A percentile compares a stretch with the other conserved stretches of the same genome.
Evolutionary conservation across 2,888 invertebrate genomes (phyloP).

Genomic region (Lydus trimaculatus): DNA sequence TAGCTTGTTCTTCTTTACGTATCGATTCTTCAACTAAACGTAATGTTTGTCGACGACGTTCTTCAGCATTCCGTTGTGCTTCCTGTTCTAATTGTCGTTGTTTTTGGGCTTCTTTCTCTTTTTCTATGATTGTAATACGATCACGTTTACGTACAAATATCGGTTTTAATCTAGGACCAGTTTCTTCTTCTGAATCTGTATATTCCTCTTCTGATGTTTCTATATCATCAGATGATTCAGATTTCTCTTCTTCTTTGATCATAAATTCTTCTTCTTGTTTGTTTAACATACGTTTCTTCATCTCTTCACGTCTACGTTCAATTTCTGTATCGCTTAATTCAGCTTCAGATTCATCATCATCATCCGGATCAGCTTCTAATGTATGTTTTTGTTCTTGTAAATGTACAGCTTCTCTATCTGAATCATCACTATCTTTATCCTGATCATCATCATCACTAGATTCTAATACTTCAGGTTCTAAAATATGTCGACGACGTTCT

Average conservation of each 20-base stretch:
- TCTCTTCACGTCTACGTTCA: constrained; percentile 76
- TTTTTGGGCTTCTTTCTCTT: constrained; percentile 85
- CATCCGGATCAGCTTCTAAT: constrained; percentile 56
- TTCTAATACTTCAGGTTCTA: constrained; percentile 74
- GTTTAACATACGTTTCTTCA: constrained; percentile 72
- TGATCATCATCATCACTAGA: constrained; percentile 66
- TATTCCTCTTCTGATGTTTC: constrained; percentile 86
- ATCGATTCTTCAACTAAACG: constrained; percentile 91
- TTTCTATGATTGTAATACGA: constrained; percentile 93
- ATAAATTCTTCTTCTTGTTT: constrained; percentile 79
- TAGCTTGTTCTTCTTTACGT: constrained; percentile 77
- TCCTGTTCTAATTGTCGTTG: constrained; percentile 87
- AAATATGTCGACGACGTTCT: constrained; percentile 70
- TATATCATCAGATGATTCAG: constrained; percentile 68
- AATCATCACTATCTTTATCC: constrained; percentile 68
- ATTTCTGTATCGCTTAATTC: constrained; percentile 87
- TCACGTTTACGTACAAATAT: constrained; percentile 94
- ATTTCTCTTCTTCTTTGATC: constrained; percentile 78
- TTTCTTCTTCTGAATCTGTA: constrained; percentile 89
- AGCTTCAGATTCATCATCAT: constrained; percentile 77
- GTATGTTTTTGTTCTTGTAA: constrained; percentile 59
- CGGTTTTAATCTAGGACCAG: constrained; percentile 89
- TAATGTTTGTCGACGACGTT: constrained; percentile 85
- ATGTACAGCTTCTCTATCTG: constrained; percentile 58
- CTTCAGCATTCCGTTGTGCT: constrained; percentile 84